Percentiles rank a stretch among this genome's conserved stretches.
Evolutionary conservation across 2,797 vertebrate genomes (phyloP).

Genomic region (Astyanax mexicanus): DNA sequence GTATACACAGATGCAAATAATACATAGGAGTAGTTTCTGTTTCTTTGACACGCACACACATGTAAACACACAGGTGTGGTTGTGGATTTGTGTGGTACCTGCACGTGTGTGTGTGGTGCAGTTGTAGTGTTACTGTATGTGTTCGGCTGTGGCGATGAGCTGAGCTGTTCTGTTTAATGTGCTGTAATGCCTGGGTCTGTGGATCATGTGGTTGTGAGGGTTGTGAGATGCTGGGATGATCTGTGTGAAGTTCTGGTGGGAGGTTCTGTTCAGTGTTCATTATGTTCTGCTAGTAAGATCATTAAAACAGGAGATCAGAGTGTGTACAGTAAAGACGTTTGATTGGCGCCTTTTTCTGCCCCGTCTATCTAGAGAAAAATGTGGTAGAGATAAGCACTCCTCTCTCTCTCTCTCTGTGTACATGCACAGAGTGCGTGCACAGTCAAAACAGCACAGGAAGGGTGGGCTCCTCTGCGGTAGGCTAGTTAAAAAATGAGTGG

Average conservation of each 20-base stretch:
- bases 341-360: not conserved
- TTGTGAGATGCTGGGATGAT: not conserved
- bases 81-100: too few species aligned
- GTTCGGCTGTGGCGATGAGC: not conserved
- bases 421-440: constrained; percentile 17
- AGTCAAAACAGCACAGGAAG: constrained; percentile 30
- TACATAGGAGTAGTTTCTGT: too few species aligned
- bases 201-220: too few species aligned
- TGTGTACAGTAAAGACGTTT: not conserved
- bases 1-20: too few species aligned
- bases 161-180: not conserved
- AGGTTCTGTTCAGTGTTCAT: not conserved
- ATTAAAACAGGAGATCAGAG: constrained; percentile 7
- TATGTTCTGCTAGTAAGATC: not conserved
- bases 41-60: too few species aligned
- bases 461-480: constrained; percentile 36
- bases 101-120: too few species aligned
- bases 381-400: constrained; percentile 9
- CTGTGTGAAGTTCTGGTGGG: not conserved
- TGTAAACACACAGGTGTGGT: too few species aligned
- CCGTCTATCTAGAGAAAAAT: not conserved
- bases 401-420: constrained; percentile 10
- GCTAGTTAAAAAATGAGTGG: constrained; percentile 31
- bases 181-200: not conserved
- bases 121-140: too few species aligned